Evolutionary conservation across 2,888 invertebrate species (phyloP), one percentile per base, ranked within the genome.

Genomic region (Pachliopta kotzebuea): DNA sequence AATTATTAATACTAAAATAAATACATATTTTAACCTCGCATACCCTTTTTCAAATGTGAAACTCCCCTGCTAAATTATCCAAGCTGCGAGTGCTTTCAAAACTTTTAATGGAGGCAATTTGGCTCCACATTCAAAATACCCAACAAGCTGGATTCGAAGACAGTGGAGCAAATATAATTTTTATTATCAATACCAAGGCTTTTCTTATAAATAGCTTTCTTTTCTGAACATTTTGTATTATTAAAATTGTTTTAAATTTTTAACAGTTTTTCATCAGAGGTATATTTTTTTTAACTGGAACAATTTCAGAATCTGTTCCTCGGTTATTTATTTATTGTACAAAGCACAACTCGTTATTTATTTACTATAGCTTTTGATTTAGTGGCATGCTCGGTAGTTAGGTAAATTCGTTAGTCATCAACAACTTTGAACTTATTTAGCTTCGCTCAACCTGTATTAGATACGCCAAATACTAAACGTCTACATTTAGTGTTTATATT

Each of bases 91-190:
- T 83, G 88, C 89, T 89, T 89, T 88, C 86, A 85, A 82, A 90
- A 90, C 85, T 90, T 90, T 90, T 90, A 90, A 90, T 90, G 90
- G 89, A 89, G 86, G 88, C 89, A 89, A 89, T 90, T 89, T 88
- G 83, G 86, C 83, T 76, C 80, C 85, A 84, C 84, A 87, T 88
- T 89, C 87, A 89, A 90, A 90, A 88, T 85, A 86, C 79, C 83
- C 79, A 81, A 83, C 80, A 79, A 80, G 74, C 75, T 75, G 76
- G 37, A 60, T 53, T 29, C 52, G 42, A 60, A 60, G 65, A 65
- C 60, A 75, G 78, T 74, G 74, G 21, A 59, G 61, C 59, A 62
- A 59, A 57, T 37, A 53, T 54, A 31, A 62, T 58, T 59, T 62
- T 52, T 52, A 52, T 52, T 52, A 21, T 14, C 50, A 21, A 52